A percentile compares a stretch with the other conserved stretches of the same genome.
These are phyloP conservation scores for Erannis defoliaria DNA, from an alignment of 2,888 invertebrate genomes.

Conservation along the genomic window DNA sequence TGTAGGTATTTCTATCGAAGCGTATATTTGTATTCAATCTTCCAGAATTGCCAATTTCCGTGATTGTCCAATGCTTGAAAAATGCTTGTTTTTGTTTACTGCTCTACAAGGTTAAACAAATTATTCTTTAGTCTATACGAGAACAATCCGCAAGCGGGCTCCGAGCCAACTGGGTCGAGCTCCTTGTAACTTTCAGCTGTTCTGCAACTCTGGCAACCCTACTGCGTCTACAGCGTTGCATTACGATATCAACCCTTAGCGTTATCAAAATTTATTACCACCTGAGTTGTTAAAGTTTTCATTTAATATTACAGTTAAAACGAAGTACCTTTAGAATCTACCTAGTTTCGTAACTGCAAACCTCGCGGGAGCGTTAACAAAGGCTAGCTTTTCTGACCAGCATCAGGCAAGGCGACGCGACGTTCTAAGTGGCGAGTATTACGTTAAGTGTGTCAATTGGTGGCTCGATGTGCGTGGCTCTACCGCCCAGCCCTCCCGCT, in stretches of 20 bases:
- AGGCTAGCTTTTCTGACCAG: conserved; percentile 54
- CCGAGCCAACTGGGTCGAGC: conserved; percentile 82
- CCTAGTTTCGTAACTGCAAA: conserved; percentile 10
- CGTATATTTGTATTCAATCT: too few relatives aligned
- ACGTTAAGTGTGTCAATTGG: conserved; percentile 86
- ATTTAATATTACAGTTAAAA: not conserved
- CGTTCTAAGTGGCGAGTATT: conserved; percentile 80
- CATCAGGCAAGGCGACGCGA: conserved; percentile 66
- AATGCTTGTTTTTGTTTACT: conserved; percentile 40
- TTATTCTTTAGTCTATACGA: conserved; percentile 42
- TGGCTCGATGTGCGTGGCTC: conserved; percentile 83
- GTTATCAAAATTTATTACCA: conserved; percentile 18
- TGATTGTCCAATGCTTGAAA: conserved; percentile 7
- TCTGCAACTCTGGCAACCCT: conserved; percentile 66
- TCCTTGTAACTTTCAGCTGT: conserved; percentile 78
- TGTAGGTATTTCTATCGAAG: too few relatives aligned
- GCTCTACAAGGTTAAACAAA: conserved; percentile 46
- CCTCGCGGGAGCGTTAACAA: conserved; percentile 26
- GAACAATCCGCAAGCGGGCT: conserved; percentile 69
- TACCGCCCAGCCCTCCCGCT: conserved; percentile 58
- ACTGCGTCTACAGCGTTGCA: conserved; percentile 43
- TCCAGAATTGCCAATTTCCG: not conserved
- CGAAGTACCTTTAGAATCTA: conserved; percentile 1
- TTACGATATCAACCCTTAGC: conserved; percentile 33
- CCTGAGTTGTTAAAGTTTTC: conserved; percentile 15